Evolutionary conservation across 2,888 invertebrate species (phyloP).

Genomic region (Thera obeliscata): DNA sequence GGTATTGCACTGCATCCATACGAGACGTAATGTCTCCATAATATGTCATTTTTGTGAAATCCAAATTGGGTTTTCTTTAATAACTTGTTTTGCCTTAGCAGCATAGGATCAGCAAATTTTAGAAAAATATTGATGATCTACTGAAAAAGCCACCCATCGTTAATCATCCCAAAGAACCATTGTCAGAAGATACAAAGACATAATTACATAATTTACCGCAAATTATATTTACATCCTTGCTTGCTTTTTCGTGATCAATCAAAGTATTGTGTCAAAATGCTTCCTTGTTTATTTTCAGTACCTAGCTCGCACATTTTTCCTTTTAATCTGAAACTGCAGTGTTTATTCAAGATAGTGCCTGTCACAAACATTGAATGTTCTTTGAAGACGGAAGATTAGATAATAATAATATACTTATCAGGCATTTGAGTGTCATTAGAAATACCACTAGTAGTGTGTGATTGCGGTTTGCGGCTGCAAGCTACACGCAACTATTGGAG

Average conservation of each 20-base stretch:
- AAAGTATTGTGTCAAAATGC: constrained; percentile 8
- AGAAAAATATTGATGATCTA: too few relatives aligned
- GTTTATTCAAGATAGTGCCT: constrained; percentile 11
- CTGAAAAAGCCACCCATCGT: too few relatives aligned
- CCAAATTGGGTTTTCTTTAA: too few relatives aligned
- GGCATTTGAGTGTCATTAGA: not conserved
- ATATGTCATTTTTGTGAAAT: too few relatives aligned
- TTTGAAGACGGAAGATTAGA: not conserved
- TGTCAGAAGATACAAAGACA: too few relatives aligned
- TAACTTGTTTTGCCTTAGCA: too few relatives aligned
- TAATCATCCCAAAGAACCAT: too few relatives aligned
- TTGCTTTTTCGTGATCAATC: constrained; percentile 25
- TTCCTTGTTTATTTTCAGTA: constrained; percentile 14
- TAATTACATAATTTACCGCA: constrained; percentile 4
- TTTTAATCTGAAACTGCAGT: constrained; percentile 18
- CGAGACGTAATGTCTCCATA: too few relatives aligned
- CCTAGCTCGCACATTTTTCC: constrained; percentile 1
- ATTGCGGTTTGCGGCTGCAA: not conserved
- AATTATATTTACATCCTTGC: constrained; percentile 9
- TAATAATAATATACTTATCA: not conserved
- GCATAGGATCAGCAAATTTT: too few relatives aligned
- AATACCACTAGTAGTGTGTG: not conserved
- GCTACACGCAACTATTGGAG: too few relatives aligned
- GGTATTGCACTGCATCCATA: too few relatives aligned
- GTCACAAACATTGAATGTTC: not conserved